Evolutionary conservation across 2,888 invertebrate species (phyloP).

Genomic region (Eulithis testata): DNA sequence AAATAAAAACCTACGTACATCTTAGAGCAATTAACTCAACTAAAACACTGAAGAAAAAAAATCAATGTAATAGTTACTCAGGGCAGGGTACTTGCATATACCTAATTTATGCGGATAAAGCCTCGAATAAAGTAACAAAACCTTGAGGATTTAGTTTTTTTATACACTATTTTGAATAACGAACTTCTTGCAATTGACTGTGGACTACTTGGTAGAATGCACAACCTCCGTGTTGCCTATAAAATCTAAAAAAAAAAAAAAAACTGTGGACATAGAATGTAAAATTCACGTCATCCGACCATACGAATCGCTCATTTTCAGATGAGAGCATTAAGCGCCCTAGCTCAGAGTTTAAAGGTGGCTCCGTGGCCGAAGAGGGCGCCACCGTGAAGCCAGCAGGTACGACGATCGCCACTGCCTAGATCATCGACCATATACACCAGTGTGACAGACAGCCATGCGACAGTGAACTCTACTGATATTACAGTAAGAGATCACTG

Average conservation of each 20-base stretch:
- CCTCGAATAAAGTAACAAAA: too few relatives aligned
- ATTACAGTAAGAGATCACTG: constrained; percentile 67
- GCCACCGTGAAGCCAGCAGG: constrained; percentile 76
- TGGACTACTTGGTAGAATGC: constrained; percentile 16
- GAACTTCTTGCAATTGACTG: neutral
- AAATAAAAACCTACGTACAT: neutral
- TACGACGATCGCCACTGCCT: constrained; percentile 79
- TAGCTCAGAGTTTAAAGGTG: constrained; percentile 93
- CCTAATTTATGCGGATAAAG: too few relatives aligned
- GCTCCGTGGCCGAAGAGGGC: constrained; percentile 78
- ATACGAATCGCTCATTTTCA: constrained; percentile 83
- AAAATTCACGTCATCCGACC: constrained; percentile 72
- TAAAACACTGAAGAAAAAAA: too few relatives aligned
- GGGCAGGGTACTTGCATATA: too few relatives aligned
- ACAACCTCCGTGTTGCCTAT: constrained; percentile 6
- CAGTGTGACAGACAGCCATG: constrained; percentile 76
- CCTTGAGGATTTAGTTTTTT: too few relatives aligned
- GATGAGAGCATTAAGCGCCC: constrained; percentile 93
- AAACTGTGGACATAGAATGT: constrained; percentile 68
- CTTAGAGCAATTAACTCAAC: too few relatives aligned
- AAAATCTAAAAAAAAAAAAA: neutral
- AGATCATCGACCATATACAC: constrained; percentile 73
- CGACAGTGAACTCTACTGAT: constrained; percentile 73
- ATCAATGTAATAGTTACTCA: too few relatives aligned
- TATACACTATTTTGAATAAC: too few relatives aligned